Percentiles rank a stretch among this genome's conserved stretches.
Conservation (phyloP, 2,113 vertebrate genomes). For the Cyanoliseus patagonus region DNA sequence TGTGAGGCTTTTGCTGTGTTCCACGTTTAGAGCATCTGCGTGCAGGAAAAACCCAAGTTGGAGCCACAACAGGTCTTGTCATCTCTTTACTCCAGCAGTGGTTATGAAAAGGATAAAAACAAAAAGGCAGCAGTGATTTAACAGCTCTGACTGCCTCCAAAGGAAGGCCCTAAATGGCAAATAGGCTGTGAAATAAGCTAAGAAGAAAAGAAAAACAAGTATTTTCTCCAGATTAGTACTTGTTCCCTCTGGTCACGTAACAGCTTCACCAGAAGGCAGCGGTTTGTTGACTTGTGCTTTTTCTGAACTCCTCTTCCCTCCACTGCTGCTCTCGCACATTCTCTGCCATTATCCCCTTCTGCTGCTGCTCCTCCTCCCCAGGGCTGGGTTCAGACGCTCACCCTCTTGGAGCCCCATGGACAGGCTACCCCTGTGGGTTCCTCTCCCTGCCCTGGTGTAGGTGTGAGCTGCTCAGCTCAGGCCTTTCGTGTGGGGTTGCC, state of each 20-base stretch:
- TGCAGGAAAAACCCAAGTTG: background rate
- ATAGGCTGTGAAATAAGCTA: background rate
- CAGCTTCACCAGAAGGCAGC: background rate
- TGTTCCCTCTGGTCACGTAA: background rate
- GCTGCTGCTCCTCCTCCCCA: background rate
- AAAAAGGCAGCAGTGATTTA: background rate
- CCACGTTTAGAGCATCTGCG: background rate
- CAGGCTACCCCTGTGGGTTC: background rate
- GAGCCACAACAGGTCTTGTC: background rate
- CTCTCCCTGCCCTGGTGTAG: background rate
- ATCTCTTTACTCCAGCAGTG: background rate
- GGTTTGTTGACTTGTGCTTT: background rate
- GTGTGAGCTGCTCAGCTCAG: background rate
- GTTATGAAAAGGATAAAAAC: background rate
- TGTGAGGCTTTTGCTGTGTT: background rate
- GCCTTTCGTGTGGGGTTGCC: conserved; percentile 1
- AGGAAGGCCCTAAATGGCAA: background rate
- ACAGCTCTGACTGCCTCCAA: background rate
- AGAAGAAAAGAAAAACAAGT: background rate
- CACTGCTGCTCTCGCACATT: background rate
- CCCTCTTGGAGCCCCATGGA: background rate
- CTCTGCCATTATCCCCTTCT: background rate
- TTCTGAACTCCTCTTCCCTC: background rate
- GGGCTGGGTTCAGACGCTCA: rapidly evolving
- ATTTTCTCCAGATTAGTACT: background rate